phyloP scores from a whole-genome alignment of 2,113 vertebrate genomes.

The Gnathonemus echidnorhynchus region DNA sequence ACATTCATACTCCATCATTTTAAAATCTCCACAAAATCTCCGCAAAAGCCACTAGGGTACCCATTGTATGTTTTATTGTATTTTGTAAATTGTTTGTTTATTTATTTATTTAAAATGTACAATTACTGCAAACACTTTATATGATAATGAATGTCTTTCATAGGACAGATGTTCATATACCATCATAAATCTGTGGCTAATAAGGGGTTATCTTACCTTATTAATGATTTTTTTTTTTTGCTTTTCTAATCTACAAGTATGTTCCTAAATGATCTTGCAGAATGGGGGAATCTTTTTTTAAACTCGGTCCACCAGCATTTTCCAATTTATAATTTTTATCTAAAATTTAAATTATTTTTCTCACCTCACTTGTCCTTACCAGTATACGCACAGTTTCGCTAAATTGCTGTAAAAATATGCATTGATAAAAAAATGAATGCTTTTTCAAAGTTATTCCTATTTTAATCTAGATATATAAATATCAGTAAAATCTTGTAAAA shows the following conservation, averaged over 20 bases:
- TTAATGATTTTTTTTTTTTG: background rate
- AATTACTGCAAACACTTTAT: background rate
- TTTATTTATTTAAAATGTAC: background rate
- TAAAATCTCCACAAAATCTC: background rate
- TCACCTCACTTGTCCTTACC: background rate
- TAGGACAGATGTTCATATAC: background rate
- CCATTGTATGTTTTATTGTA: background rate
- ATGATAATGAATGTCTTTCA: background rate
- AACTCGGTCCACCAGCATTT: background rate
- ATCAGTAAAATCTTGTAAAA: background rate
- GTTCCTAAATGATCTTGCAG: background rate
- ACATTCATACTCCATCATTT: constrained; percentile 18
- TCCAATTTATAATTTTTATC: background rate
- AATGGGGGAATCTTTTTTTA: background rate
- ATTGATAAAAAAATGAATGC: background rate
- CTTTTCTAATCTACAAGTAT: background rate
- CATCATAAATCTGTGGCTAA: background rate
- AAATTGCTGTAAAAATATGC: background rate
- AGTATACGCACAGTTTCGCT: background rate
- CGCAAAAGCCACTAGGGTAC: background rate
- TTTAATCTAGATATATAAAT: background rate
- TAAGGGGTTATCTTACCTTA: background rate
- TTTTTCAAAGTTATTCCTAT: background rate
- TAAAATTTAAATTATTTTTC: background rate
- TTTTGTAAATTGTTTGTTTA: background rate